phyloP scores from a whole-genome alignment of 2,113 vertebrate species.

The Eleginops maclovinus region DNA sequence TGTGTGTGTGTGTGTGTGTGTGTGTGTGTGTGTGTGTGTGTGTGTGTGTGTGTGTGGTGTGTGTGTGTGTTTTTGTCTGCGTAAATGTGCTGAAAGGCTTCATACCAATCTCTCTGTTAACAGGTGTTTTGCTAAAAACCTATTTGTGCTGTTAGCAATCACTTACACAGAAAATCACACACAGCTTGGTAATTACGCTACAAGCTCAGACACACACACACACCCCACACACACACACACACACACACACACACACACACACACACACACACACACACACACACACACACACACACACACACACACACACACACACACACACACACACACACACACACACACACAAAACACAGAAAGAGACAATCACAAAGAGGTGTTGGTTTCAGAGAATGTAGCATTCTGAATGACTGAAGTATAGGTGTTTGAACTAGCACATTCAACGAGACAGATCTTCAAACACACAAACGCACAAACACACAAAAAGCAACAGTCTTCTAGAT shows the following conservation, averaged over 20 bases:
- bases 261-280: too few relatives aligned
- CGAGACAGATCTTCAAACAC: too few relatives aligned
- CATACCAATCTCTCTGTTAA: constrained; percentile 29
- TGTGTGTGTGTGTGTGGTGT: too few relatives aligned
- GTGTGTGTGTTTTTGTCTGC: too few relatives aligned
- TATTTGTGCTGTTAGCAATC: constrained; percentile 1
- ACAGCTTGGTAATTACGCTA: constrained; percentile 1
- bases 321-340: background rate
- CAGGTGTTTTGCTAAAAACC: constrained; percentile 58
- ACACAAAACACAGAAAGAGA: too few relatives aligned
- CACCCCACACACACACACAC: background rate
- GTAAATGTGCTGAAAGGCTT: constrained; percentile 41
- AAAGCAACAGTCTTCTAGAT: constrained; percentile 7
- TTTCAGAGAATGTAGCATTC: constrained; percentile 1
- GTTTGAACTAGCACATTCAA: too few relatives aligned
- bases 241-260: constrained; percentile 8
- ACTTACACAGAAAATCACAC: constrained; percentile 6
- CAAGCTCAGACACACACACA: too few relatives aligned
- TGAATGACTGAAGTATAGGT: background rate
- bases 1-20: constrained; percentile 6
- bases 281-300: background rate
- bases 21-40: too few relatives aligned
- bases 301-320: too few relatives aligned
- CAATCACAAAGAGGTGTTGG: too few relatives aligned
- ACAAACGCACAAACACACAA: too few relatives aligned